Evolutionary conservation across 2,113 vertebrate species (phyloP).

Genomic region (Rhineura floridana): DNA sequence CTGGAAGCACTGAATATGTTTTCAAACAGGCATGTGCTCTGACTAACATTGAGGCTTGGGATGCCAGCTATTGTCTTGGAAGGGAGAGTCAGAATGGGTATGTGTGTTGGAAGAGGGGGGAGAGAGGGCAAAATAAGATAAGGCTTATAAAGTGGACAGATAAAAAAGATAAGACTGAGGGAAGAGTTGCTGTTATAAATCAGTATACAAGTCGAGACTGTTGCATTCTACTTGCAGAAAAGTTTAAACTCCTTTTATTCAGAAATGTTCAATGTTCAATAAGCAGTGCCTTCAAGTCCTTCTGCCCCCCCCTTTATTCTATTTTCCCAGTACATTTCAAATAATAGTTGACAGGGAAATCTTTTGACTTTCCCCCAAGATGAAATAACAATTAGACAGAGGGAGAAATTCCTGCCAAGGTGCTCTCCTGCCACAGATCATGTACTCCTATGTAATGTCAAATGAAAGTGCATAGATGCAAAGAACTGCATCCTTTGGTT

Average conservation of each 20-base stretch:
- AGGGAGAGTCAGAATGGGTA: neutral
- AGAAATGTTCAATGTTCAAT: slow-evolving; percentile 58
- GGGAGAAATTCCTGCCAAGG: slow-evolving; percentile 26
- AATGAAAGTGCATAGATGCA: slow-evolving; percentile 18
- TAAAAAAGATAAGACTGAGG: slow-evolving; percentile 57
- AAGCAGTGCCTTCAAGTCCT: slow-evolving; percentile 46
- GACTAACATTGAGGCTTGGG: neutral
- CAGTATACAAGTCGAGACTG: slow-evolving; percentile 6
- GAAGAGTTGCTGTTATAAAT: slow-evolving; percentile 51
- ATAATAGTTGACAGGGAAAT: slow-evolving; percentile 47
- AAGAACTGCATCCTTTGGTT: slow-evolving; percentile 9
- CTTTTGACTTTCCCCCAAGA: slow-evolving; percentile 32
- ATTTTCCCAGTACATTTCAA: slow-evolving; percentile 39
- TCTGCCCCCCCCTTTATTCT: slow-evolving; percentile 29
- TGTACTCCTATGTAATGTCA: slow-evolving; percentile 38
- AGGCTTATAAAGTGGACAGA: slow-evolving; percentile 52
- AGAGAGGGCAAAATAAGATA: slow-evolving; percentile 37
- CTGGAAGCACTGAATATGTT: slow-evolving; percentile 2
- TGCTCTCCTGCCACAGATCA: neutral
- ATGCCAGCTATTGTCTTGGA: slow-evolving; percentile 39
- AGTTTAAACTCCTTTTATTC: slow-evolving; percentile 47
- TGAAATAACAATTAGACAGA: slow-evolving; percentile 60
- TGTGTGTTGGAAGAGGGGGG: neutral
- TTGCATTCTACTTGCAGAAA: slow-evolving; percentile 54
- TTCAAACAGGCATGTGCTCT: slow-evolving; percentile 30